Percentiles rank a stretch among this genome's conserved stretches.
Conservation (phyloP, 2,797 vertebrate genomes). For the Kryptopterus vitreolus region DNA sequence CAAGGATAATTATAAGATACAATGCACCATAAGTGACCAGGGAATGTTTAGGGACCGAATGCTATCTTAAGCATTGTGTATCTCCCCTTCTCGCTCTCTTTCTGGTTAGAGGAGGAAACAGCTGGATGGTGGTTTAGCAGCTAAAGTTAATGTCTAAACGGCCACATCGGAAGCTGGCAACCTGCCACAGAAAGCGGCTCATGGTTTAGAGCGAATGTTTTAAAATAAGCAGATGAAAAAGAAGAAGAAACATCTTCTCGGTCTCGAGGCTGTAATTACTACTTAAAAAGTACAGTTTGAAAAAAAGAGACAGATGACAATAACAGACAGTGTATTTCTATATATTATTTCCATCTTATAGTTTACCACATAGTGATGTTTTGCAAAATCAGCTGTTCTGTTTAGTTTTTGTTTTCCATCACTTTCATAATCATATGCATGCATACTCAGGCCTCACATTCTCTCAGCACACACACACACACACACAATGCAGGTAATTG, state of each 20-base stretch:
- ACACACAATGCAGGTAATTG: constrained; percentile 41
- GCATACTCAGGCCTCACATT: constrained; percentile 20
- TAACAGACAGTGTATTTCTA: constrained; percentile 21
- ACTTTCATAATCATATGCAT: constrained; percentile 50
- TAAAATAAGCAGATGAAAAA: constrained; percentile 53
- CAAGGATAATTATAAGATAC: too few relatives aligned
- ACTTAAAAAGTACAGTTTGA: constrained; percentile 10
- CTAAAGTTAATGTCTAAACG: constrained; percentile 69
- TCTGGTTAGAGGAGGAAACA: constrained; percentile 69
- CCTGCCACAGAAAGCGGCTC: constrained; percentile 69
- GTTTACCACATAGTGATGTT: constrained; percentile 23
- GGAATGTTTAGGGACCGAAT: not conserved
- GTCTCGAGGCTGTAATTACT: not conserved
- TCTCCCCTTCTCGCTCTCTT: constrained; percentile 10
- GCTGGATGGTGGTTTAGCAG: constrained; percentile 63
- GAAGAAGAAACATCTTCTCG: constrained; percentile 2
- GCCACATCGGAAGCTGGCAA: constrained; percentile 69
- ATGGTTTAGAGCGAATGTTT: constrained; percentile 48
- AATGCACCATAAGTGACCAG: not conserved
- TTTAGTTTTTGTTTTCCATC: constrained; percentile 11
- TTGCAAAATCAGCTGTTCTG: constrained; percentile 49
- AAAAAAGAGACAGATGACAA: constrained; percentile 5
- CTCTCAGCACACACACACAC: constrained; percentile 4
- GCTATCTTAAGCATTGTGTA: not conserved
- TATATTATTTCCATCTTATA: constrained; percentile 19